phyloP scores from a whole-genome alignment of 2,113 vertebrate species.

The Eudyptes chrysolophus region DNA sequence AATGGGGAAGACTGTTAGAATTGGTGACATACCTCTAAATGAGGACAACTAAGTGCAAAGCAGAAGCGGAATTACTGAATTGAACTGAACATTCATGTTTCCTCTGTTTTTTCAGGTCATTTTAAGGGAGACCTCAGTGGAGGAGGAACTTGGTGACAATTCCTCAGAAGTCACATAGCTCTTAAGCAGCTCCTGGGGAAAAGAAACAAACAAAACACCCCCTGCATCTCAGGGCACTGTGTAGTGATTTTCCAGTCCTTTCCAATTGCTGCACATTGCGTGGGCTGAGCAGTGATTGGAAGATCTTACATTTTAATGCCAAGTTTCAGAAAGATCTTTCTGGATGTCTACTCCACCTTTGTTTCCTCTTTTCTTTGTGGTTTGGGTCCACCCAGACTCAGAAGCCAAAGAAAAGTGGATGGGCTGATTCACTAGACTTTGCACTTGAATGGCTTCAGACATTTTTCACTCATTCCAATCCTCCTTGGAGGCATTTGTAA shows the following conservation, averaged over 20 bases:
- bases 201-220: neutral
- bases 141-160: neutral
- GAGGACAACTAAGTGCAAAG: neutral
- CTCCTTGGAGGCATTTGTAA: conserved; percentile 12
- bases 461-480: conserved; percentile 41
- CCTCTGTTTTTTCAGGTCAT: neutral
- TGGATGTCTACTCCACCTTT: conserved; percentile 31
- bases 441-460: neutral
- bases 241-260: conserved; percentile 43
- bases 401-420: conserved; percentile 33
- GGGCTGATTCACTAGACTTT: conserved; percentile 33
- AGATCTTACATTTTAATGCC: conserved; percentile 22
- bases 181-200: neutral
- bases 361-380: conserved; percentile 56
- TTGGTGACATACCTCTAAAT: neutral
- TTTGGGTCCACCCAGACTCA: conserved; percentile 41
- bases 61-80: neutral
- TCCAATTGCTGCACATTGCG: conserved; percentile 17
- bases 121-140: neutral
- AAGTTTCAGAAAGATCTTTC: conserved; percentile 48
- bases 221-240: neutral
- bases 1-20: neutral
- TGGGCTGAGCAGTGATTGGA: conserved; percentile 28
- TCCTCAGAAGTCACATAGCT: neutral
- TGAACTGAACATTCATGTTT: accelerated